Percentiles rank a stretch among this genome's conserved stretches.
Conservation (phyloP, 2,888 invertebrate species). For the Orthonevra nobilis region DNA sequence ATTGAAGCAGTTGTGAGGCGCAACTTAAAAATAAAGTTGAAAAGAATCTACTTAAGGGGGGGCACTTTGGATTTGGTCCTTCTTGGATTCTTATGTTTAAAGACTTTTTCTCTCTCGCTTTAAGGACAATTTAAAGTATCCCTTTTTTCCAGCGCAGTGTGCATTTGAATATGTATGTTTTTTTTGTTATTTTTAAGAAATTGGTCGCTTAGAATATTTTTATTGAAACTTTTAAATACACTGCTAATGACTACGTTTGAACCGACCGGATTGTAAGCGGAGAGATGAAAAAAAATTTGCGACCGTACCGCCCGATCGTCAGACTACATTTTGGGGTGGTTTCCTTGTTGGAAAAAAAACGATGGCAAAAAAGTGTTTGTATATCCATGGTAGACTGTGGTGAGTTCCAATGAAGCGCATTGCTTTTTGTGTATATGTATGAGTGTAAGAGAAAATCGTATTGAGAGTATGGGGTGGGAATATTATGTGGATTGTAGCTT, state of each 20-base stretch:
- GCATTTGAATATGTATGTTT: not conserved
- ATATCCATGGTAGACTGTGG: slow-evolving; percentile 66
- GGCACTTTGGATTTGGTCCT: slow-evolving; percentile 69
- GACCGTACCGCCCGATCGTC: slow-evolving; percentile 79
- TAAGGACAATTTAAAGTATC: not conserved
- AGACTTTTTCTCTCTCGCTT: slow-evolving; percentile 37
- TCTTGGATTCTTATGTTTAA: slow-evolving; percentile 31
- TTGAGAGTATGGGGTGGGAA: not conserved
- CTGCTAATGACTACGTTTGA: slow-evolving; percentile 12
- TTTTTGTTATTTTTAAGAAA: not conserved
- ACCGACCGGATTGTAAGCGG: slow-evolving; percentile 26
- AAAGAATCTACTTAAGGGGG: slow-evolving; percentile 42
- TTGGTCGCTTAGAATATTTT: not conserved
- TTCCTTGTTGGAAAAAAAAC: slow-evolving; percentile 73
- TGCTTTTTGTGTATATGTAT: not conserved
- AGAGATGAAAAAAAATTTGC: slow-evolving; percentile 61
- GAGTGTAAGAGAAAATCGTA: not conserved
- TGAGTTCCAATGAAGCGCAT: slow-evolving; percentile 17
- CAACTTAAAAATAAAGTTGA: slow-evolving; percentile 12
- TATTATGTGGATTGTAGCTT: slow-evolving; percentile 41
- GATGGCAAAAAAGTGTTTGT: slow-evolving; percentile 58
- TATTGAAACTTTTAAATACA: slow-evolving; percentile 2
- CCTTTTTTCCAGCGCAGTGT: slow-evolving; percentile 5
- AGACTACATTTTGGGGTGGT: slow-evolving; percentile 79
- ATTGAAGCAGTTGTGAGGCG: slow-evolving; percentile 25